These are phyloP conservation scores for Steinernema khuongi DNA, from an alignment of 1,140 invertebrate species.

Conservation along the genomic window DNA sequence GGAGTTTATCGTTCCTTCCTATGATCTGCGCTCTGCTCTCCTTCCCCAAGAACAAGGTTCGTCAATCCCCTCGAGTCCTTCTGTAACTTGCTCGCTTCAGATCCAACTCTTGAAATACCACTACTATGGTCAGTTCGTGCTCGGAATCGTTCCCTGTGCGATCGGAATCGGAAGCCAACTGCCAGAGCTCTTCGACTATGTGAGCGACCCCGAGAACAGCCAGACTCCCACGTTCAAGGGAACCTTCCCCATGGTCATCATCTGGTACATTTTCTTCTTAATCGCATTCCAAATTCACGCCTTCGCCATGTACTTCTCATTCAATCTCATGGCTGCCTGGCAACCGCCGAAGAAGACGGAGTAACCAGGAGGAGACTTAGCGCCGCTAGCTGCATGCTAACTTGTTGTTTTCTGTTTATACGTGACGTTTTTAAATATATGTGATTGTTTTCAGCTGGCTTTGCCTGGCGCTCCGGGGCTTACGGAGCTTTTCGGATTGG, in stretches of 20 bases:
- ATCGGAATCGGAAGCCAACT: constrained; percentile 34
- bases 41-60: constrained; percentile 73
- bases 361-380: not conserved
- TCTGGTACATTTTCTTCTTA: constrained; percentile 87
- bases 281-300: constrained; percentile 80
- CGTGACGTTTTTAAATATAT: not conserved
- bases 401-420: constrained; percentile 12
- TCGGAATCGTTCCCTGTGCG: constrained; percentile 75
- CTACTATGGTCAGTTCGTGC: constrained; percentile 71
- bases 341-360: constrained; percentile 27
- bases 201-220: constrained; percentile 40
- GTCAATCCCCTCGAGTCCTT: not conserved
- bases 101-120: constrained; percentile 71
- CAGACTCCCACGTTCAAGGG: constrained; percentile 47
- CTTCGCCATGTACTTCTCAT: constrained; percentile 81
- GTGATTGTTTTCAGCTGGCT: too few species aligned
- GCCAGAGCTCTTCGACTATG: constrained; percentile 32
- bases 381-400: not conserved
- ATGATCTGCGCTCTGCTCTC: constrained; percentile 79
- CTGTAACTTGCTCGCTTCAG: constrained; percentile 19
- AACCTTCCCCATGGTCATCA: constrained; percentile 78
- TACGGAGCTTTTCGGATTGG: too few species aligned
- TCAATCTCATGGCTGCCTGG: constrained; percentile 79
- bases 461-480: too few species aligned
- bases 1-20: constrained; percentile 77